Conservation (phyloP, 2,113 vertebrate genomes). For the Lates calcarifer region DNA sequence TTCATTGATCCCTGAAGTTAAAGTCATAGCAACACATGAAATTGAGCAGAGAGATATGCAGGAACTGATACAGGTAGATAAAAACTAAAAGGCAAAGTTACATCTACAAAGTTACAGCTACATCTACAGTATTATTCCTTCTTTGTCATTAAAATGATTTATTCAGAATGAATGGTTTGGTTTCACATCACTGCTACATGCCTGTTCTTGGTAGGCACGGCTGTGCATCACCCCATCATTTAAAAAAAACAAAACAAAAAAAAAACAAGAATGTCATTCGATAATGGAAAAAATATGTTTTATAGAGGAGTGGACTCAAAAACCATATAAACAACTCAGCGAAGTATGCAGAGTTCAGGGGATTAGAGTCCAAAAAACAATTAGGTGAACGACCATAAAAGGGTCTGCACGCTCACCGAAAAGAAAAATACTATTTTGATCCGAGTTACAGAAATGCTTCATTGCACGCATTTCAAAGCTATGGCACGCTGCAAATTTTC, state of each 20-base stretch:
- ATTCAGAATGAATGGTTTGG: conserved; percentile 11
- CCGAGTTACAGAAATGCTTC: conserved; percentile 32
- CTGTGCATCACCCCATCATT: conserved; percentile 22
- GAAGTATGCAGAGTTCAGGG: conserved; percentile 47
- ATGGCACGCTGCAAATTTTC: neutral
- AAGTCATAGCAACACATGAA: no score
- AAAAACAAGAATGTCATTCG: conserved; percentile 43
- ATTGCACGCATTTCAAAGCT: conserved; percentile 36
- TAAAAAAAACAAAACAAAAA: conserved; percentile 17
- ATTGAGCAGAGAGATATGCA: no score
- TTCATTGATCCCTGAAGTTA: no score
- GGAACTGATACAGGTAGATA: neutral
- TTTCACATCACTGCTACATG: neutral
- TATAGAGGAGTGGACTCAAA: conserved; percentile 43
- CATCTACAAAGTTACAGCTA: no score
- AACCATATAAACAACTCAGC: conserved; percentile 66
- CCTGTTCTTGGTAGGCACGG: neutral
- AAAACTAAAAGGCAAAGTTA: no score
- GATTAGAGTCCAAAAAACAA: conserved; percentile 65
- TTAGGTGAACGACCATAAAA: conserved; percentile 59
- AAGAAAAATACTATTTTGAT: conserved; percentile 35
- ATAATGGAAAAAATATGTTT: conserved; percentile 70
- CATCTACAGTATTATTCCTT: neutral
- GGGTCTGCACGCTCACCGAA: conserved; percentile 23
- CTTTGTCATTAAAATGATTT: neutral